Percentiles rank a stretch among this genome's conserved stretches.
Conservation (phyloP, 2,113 vertebrate genomes). For the Hipposideros armiger region DNA sequence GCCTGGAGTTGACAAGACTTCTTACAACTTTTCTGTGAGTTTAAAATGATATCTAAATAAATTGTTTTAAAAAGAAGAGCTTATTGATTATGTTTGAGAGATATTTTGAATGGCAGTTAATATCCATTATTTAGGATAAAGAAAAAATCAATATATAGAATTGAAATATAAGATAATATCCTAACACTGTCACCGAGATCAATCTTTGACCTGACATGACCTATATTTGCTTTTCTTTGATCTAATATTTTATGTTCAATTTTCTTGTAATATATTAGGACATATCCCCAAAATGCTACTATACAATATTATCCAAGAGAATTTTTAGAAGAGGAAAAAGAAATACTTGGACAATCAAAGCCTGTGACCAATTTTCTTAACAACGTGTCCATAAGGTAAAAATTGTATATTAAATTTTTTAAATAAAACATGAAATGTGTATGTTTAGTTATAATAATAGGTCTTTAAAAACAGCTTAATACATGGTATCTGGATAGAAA, state of each 20-base stretch:
- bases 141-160: background rate
- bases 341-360: slow-evolving; percentile 85
- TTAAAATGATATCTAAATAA: slow-evolving; percentile 17
- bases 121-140: slow-evolving; percentile 30
- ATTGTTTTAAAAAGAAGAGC: background rate
- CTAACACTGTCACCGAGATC: background rate
- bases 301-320: slow-evolving; percentile 91
- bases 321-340: slow-evolving; percentile 88
- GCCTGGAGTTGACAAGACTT: background rate
- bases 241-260: slow-evolving; percentile 16
- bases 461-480: background rate
- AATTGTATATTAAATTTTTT: background rate
- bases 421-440: background rate
- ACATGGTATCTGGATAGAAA: background rate
- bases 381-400: slow-evolving; percentile 89
- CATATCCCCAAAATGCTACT: slow-evolving; percentile 88
- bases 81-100: slow-evolving; percentile 7
- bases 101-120: background rate
- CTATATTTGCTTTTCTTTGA: slow-evolving; percentile 36
- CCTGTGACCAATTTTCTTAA: slow-evolving; percentile 88
- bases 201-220: background rate
- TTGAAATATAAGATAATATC: slow-evolving; percentile 42
- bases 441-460: too few species aligned
- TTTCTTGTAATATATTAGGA: slow-evolving; percentile 87
- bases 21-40: background rate